Percentiles rank a stretch among this genome's conserved stretches.
phyloP scores from a whole-genome alignment of 2,113 vertebrate genomes.

The Myiopsitta monachus region DNA sequence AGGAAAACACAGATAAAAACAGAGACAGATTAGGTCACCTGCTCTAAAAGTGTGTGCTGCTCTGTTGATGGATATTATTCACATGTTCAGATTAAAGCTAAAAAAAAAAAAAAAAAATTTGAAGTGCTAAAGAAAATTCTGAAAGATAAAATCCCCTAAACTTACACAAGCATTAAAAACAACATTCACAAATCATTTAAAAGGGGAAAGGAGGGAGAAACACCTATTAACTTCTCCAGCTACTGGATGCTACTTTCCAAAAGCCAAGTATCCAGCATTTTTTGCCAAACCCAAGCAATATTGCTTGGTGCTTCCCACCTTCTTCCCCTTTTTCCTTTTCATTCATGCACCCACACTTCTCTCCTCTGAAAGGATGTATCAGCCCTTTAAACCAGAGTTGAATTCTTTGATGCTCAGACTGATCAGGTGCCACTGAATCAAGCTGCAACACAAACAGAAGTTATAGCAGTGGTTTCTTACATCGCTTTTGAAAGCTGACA shows the following conservation, averaged over 20 bases:
- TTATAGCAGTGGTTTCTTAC: neutral
- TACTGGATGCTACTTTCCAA: neutral
- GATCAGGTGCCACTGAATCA: neutral
- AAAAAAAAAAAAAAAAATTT: too few species aligned
- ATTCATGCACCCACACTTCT: neutral
- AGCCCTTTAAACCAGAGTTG: neutral
- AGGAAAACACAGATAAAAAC: slow-evolving; percentile 7
- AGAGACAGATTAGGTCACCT: neutral
- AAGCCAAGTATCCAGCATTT: neutral
- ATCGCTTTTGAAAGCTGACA: neutral
- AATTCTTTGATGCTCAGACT: neutral
- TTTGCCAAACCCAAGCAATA: neutral
- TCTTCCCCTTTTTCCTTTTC: neutral
- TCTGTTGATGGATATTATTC: neutral
- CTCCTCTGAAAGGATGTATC: neutral
- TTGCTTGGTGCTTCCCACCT: neutral
- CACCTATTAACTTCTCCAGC: accelerated
- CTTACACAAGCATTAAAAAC: neutral
- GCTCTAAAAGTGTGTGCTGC: neutral
- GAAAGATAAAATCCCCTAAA: neutral
- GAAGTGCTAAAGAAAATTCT: neutral
- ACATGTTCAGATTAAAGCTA: neutral
- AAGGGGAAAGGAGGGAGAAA: neutral
- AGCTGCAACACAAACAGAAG: neutral
- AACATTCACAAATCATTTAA: neutral